A percentile compares a stretch with the other conserved stretches of the same genome.
Conservation (phyloP, 1,140 invertebrate genomes). For the Drosophila tani region DNA sequence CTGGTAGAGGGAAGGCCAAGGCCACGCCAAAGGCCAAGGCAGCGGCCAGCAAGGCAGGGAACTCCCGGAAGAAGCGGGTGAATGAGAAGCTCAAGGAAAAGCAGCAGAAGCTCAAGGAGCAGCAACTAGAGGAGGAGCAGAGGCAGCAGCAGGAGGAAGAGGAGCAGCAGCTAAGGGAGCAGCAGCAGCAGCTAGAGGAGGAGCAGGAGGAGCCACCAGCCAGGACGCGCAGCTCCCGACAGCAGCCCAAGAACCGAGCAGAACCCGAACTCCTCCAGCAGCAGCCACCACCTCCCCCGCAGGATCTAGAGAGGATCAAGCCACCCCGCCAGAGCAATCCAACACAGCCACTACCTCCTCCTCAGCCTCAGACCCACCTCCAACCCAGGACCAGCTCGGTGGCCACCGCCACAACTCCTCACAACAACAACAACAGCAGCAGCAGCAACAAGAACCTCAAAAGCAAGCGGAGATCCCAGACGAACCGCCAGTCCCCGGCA, state of each 20-base stretch:
- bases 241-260: conserved; percentile 15
- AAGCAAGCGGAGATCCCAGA: conserved; percentile 70
- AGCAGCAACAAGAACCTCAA: conserved; percentile 73
- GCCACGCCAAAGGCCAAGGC: conserved; percentile 3
- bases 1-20: conserved; percentile 8
- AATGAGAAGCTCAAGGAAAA: conserved; percentile 11
- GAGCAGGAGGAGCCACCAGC: neutral
- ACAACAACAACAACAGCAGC: conserved; percentile 67
- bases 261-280: neutral
- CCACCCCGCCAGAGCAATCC: neutral
- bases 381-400: conserved; percentile 19
- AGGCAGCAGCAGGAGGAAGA: neutral
- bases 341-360: neutral
- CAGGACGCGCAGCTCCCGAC: conserved; percentile 45
- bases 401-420: conserved; percentile 15
- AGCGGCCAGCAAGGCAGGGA: conserved; percentile 9
- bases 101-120: no score
- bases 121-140: neutral
- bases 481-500: conserved; percentile 64
- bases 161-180: neutral
- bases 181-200: neutral
- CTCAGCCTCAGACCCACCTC: neutral
- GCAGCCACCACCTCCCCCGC: neutral
- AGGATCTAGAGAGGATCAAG: conserved; percentile 4
- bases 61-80: conserved; percentile 4